phyloP scores from a whole-genome alignment of 2,113 vertebrate genomes.

The Oryctolagus cuniculus region DNA sequence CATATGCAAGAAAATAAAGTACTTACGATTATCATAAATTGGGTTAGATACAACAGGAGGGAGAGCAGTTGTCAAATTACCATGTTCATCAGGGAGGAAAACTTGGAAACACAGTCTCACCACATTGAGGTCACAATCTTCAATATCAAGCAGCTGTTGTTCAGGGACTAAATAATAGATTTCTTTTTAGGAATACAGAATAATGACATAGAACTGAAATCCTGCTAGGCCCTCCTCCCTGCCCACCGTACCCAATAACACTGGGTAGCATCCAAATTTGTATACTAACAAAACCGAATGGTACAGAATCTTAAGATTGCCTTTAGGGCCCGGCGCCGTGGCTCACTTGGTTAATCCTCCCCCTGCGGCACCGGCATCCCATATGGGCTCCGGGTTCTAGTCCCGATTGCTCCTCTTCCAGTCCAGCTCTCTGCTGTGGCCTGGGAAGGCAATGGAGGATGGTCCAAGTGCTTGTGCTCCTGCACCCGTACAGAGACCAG shows the following conservation, averaged over 20 bases:
- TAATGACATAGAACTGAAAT: slow-evolving; percentile 30
- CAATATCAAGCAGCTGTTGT: slow-evolving; percentile 94
- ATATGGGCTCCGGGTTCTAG: too few relatives aligned
- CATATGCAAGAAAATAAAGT: slow-evolving; percentile 56
- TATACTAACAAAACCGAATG: not conserved
- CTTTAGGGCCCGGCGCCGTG: not conserved
- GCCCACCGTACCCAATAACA: not conserved
- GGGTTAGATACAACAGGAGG: slow-evolving; percentile 96
- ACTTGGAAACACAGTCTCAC: slow-evolving; percentile 98
- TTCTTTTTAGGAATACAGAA: slow-evolving; percentile 12
- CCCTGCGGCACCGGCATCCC: too few relatives aligned
- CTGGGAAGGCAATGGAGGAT: too few relatives aligned
- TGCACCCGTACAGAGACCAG: too few relatives aligned
- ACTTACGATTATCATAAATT: slow-evolving; percentile 99
- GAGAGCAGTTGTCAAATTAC: slow-evolving; percentile 91
- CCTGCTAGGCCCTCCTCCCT: not conserved
- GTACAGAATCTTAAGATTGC: not conserved
- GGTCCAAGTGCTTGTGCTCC: too few relatives aligned
- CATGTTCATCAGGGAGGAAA: slow-evolving; percentile 93
- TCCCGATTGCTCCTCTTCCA: too few relatives aligned
- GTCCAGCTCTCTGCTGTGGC: too few relatives aligned
- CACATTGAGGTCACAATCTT: slow-evolving; percentile 98
- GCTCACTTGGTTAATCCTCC: too few relatives aligned
- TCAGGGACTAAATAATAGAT: slow-evolving; percentile 90
- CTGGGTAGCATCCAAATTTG: not conserved